A percentile compares a stretch with the other conserved stretches of the same genome.
Evolutionary conservation across 1,140 invertebrate genomes (phyloP).

Genomic region (Aleiodes sp.): DNA sequence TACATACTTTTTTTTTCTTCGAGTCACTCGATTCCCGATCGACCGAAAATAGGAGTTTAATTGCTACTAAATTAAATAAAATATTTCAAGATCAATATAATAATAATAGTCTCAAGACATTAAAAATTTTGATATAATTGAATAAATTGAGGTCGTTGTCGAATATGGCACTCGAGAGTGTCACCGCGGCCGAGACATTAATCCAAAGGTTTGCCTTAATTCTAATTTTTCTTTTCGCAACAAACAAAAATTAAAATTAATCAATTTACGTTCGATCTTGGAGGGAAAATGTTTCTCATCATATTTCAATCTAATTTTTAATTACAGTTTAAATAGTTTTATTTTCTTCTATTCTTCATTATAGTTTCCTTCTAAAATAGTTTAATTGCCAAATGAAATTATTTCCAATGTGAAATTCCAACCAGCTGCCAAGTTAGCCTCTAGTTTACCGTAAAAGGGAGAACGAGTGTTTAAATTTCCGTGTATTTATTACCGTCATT

Average conservation of each 20-base stretch:
- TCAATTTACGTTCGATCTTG: neutral
- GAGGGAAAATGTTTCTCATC: neutral
- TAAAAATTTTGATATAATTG: neutral
- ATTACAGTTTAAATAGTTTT: neutral
- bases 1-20: neutral
- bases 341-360: neutral
- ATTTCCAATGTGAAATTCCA: no score
- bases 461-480: no score
- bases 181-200: constrained; percentile 64
- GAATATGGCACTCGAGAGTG: constrained; percentile 65
- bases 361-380: no score
- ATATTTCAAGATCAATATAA: no score
- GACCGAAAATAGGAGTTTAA: constrained; percentile 25
- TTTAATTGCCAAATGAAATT: no score
- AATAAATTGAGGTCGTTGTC: constrained; percentile 32
- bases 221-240: constrained; percentile 46
- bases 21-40: neutral
- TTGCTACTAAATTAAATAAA: constrained; percentile 40
- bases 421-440: neutral
- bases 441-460: neutral
- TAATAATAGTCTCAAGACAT: no score
- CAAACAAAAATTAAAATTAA: neutral
- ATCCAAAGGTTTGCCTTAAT: constrained; percentile 65
- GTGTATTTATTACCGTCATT: no score
- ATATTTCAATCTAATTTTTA: neutral